Evolutionary conservation across 1,140 invertebrate species (phyloP).

Genomic region (Rhopalosiphum maidis): DNA sequence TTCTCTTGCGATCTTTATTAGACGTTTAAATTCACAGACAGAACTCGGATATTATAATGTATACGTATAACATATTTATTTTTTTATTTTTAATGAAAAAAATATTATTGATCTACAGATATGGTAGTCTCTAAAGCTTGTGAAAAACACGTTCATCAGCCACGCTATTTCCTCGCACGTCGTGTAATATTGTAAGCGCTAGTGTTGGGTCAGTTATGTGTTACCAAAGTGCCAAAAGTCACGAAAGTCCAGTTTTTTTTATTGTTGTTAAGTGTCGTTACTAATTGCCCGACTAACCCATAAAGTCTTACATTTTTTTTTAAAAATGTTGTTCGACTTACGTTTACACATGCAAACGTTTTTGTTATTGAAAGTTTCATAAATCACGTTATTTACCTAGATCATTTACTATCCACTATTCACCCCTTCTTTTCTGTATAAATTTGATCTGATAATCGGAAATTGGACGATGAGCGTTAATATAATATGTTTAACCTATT

Average conservation of each 20-base stretch:
- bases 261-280: constrained; percentile 51
- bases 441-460: background rate
- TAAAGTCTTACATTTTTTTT: constrained; percentile 16
- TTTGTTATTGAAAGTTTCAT: constrained; percentile 6
- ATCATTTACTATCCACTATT: constrained; percentile 3
- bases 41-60: constrained; percentile 3
- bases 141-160: constrained; percentile 35
- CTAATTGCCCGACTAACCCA: constrained; percentile 40
- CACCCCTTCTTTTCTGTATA: background rate
- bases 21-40: constrained; percentile 37
- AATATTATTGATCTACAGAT: constrained; percentile 45
- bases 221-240: constrained; percentile 44
- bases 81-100: constrained; percentile 46
- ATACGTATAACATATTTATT: background rate
- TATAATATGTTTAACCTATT: background rate
- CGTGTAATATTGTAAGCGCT: constrained; percentile 10
- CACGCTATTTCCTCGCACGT: constrained; percentile 45
- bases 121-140: constrained; percentile 7
- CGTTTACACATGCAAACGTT: constrained; percentile 23
- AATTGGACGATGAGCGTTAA: background rate
- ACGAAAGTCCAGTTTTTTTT: constrained; percentile 56
- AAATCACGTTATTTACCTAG: background rate
- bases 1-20: constrained; percentile 47
- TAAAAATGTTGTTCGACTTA: background rate
- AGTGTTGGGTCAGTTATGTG: background rate